Evolutionary conservation across 1,140 invertebrate species (phyloP).

Genomic region (Rhyacophila brunnea): DNA sequence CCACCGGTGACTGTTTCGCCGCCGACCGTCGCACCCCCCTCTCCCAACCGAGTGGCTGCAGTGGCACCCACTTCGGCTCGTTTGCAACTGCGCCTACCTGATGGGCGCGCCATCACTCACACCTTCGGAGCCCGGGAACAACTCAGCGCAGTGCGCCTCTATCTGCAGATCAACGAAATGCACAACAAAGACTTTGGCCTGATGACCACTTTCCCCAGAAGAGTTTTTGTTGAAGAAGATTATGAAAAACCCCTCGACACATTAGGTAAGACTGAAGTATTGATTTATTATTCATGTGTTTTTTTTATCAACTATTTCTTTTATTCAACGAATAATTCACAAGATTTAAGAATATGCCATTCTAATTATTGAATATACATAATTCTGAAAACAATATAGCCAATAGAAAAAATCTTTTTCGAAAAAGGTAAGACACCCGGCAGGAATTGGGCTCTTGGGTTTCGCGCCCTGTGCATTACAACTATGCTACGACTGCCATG

Average conservation of each 20-base stretch:
- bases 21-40: constrained; percentile 21
- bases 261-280: constrained; percentile 62
- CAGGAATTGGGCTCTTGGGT: no score
- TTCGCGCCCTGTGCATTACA: no score
- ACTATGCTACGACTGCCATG: no score
- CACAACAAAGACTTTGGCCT: constrained; percentile 64
- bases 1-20: constrained; percentile 31
- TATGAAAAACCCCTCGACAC: constrained; percentile 80
- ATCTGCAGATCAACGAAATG: constrained; percentile 70
- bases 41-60: constrained; percentile 31
- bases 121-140: constrained; percentile 82
- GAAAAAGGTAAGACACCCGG: no score
- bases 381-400: no score
- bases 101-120: constrained; percentile 52
- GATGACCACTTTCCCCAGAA: constrained; percentile 85
- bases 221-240: constrained; percentile 82
- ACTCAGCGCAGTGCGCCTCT: constrained; percentile 83
- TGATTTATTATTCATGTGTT: background rate
- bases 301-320: no score
- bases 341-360: no score
- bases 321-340: no score
- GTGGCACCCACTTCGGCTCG: constrained; percentile 44
- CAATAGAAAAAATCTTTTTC: no score
- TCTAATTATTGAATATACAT: no score
- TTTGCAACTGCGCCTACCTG: constrained; percentile 68